Evolutionary conservation across 1,140 invertebrate species (phyloP).

Genomic region (Lepeophtheirus salmonis): DNA sequence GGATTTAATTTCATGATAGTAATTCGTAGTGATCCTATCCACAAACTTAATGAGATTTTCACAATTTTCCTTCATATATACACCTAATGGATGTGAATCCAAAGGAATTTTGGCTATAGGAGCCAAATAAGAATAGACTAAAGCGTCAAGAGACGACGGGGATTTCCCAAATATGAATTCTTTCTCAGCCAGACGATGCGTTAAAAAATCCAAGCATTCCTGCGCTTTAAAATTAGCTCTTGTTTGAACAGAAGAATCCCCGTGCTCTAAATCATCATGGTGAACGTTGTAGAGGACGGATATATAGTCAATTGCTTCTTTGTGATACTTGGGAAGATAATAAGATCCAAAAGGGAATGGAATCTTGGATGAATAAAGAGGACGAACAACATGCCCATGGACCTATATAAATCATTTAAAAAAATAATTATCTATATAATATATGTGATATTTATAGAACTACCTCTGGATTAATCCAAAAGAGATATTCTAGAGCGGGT

Average conservation of each 20-base stretch:
- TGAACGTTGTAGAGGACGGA: neutral
- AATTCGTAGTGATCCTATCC: neutral
- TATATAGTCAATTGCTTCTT: neutral
- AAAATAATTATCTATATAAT: no score
- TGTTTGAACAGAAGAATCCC: neutral
- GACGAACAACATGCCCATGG: neutral
- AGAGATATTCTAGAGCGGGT: neutral
- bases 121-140: constrained; percentile 2
- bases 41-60: neutral
- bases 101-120: neutral
- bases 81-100: neutral
- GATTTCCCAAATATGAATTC: neutral
- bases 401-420: neutral
- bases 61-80: neutral
- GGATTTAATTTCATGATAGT: neutral
- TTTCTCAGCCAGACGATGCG: constrained; percentile 1
- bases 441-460: no score
- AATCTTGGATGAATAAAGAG: neutral
- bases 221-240: neutral
- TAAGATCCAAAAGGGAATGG: neutral
- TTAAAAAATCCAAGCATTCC: constrained; percentile 6
- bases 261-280: neutral
- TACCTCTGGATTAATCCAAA: neutral
- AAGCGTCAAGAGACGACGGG: constrained; percentile 1
- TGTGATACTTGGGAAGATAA: neutral